phyloP scores from a whole-genome alignment of 2,113 vertebrate genomes.

The Engystomops pustulosus region DNA sequence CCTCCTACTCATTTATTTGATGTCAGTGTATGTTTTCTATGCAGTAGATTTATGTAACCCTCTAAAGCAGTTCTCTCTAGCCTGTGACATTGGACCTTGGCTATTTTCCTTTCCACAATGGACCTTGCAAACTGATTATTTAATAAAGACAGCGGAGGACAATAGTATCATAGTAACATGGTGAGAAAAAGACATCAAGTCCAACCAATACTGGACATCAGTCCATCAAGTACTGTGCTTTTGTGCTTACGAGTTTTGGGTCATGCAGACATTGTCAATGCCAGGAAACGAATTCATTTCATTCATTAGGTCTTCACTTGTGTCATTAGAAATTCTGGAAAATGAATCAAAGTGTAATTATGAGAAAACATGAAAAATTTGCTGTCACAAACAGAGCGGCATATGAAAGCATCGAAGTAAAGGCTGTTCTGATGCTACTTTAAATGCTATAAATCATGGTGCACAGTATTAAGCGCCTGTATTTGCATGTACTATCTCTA shows the following conservation, averaged over 20 bases:
- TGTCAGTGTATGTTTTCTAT: not conserved
- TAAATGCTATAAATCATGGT: not conserved
- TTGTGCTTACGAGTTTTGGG: slow-evolving; percentile 72
- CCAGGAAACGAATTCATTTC: slow-evolving; percentile 87
- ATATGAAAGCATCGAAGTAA: not conserved
- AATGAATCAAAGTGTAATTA: slow-evolving; percentile 37
- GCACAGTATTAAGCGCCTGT: too few relatives aligned
- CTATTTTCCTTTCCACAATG: too few relatives aligned
- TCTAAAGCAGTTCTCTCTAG: not conserved
- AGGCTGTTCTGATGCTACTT: not conserved
- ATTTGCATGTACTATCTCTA: not conserved
- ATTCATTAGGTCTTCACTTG: slow-evolving; percentile 74
- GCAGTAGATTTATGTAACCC: not conserved
- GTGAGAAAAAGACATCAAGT: too few relatives aligned
- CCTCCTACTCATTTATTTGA: not conserved
- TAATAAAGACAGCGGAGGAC: not conserved
- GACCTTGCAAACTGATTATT: not conserved
- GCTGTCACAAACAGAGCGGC: not conserved
- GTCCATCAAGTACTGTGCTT: too few relatives aligned
- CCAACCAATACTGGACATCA: too few relatives aligned
- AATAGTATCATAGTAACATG: too few relatives aligned
- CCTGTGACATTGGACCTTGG: too few relatives aligned
- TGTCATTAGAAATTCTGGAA: slow-evolving; percentile 82
- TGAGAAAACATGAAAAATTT: slow-evolving; percentile 7
- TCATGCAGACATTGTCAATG: slow-evolving; percentile 83